Percentiles rank a stretch among this genome's conserved stretches.
Conservation (phyloP, 2,888 invertebrate species). For the Cancer borealis region DNA sequence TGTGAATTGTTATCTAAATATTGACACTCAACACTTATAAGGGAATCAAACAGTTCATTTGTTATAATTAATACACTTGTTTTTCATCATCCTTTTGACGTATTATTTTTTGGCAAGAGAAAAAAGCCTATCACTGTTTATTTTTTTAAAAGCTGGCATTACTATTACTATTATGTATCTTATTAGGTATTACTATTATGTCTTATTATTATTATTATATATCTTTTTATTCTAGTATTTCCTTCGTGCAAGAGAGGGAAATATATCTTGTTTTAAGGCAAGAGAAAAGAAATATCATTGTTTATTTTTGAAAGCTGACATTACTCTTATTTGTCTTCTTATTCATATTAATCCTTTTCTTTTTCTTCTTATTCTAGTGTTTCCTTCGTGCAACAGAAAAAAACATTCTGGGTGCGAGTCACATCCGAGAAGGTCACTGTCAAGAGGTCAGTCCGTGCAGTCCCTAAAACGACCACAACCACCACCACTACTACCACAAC, state of each 20-base stretch:
- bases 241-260: conserved; percentile 73
- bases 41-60: too few species aligned
- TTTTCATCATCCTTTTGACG: too few species aligned
- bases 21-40: too few species aligned
- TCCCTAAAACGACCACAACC: background rate
- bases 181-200: background rate
- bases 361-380: conserved; percentile 74
- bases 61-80: too few species aligned
- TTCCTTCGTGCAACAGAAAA: conserved; percentile 73
- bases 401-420: conserved; percentile 74
- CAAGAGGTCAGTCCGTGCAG: conserved; percentile 58
- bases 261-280: too few species aligned
- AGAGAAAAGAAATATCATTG: too few species aligned
- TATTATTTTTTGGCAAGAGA: too few species aligned
- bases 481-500: conserved; percentile 47
- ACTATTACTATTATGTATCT: background rate
- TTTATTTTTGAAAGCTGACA: background rate
- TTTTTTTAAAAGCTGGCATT: background rate
- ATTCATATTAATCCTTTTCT: too few species aligned
- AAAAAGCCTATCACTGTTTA: too few species aligned
- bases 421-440: conserved; percentile 71
- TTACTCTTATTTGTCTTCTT: background rate
- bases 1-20: too few species aligned
- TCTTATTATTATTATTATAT: background rate
- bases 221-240: conserved; percentile 67